Conservation (phyloP, 2,113 vertebrate genomes). For the Phaethornis superciliosus region DNA sequence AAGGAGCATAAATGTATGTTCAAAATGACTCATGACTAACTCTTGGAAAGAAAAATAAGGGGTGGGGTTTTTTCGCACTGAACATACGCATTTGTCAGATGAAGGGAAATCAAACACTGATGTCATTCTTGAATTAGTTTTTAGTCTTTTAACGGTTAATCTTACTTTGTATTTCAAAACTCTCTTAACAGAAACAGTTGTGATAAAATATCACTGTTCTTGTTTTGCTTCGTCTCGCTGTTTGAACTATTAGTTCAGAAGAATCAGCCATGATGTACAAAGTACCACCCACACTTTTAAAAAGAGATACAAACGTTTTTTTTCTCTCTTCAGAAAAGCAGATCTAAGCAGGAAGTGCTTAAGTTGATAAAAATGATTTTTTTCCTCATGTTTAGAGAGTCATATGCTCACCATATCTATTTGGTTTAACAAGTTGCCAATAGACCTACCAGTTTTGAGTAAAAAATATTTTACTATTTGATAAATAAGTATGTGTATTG, state of each 20-base stretch:
- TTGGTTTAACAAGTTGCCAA: background rate
- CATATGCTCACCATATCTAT: accelerated
- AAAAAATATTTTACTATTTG: background rate
- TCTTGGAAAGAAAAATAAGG: background rate
- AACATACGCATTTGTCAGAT: background rate
- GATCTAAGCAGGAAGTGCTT: background rate
- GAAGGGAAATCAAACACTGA: background rate
- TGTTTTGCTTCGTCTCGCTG: background rate
- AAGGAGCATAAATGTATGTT: background rate
- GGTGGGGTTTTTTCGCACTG: background rate
- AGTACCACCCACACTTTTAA: background rate
- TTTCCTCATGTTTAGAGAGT: background rate
- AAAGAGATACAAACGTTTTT: background rate
- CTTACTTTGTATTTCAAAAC: background rate
- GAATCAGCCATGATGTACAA: background rate
- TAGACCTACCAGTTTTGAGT: background rate
- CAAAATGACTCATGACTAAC: background rate
- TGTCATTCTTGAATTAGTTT: background rate
- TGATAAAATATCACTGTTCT: background rate
- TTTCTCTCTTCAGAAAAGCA: background rate
- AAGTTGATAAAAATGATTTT: background rate
- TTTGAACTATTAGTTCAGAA: background rate
- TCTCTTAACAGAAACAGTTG: background rate
- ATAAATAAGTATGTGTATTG: background rate
- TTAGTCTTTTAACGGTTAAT: background rate